Evolutionary conservation across 2,113 vertebrate genomes (phyloP).

Genomic region (Microcebus murinus): DNA sequence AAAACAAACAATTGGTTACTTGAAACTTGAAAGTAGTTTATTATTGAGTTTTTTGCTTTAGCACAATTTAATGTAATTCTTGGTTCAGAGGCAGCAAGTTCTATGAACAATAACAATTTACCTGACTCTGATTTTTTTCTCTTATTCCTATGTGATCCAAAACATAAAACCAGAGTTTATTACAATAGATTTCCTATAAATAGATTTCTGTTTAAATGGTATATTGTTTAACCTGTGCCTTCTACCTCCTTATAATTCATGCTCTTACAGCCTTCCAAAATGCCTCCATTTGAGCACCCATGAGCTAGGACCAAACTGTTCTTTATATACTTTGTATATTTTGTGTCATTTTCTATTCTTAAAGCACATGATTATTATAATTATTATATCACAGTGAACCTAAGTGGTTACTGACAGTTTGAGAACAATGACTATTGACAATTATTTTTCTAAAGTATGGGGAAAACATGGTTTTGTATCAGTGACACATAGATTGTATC

Average conservation of each 20-base stretch:
- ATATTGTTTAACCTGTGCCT: not conserved
- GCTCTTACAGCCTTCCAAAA: not conserved
- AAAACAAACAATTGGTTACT: conserved; percentile 33
- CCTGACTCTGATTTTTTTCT: not conserved
- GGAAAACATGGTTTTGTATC: not conserved
- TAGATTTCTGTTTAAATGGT: not conserved
- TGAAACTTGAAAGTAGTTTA: not conserved
- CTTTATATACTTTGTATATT: not conserved
- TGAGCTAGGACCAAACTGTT: not conserved
- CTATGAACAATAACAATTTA: not conserved
- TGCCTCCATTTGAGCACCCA: not conserved
- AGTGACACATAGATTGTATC: not conserved
- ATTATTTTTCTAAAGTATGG: not conserved
- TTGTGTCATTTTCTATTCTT: conserved; percentile 31
- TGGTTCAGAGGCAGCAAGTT: not conserved
- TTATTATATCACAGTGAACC: not conserved
- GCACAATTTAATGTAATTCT: not conserved
- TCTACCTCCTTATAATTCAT: not conserved
- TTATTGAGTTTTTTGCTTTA: not conserved
- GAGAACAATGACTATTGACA: not conserved
- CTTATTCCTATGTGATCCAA: not conserved
- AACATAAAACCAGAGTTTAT: not conserved
- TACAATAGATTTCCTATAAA: not conserved
- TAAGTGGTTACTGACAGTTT: conserved; percentile 13
- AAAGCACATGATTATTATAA: not conserved